Evolutionary conservation across 2,113 vertebrate species (phyloP), one percentile per base, ranked within the genome.

Genomic region (Entelurus aequoreus): DNA sequence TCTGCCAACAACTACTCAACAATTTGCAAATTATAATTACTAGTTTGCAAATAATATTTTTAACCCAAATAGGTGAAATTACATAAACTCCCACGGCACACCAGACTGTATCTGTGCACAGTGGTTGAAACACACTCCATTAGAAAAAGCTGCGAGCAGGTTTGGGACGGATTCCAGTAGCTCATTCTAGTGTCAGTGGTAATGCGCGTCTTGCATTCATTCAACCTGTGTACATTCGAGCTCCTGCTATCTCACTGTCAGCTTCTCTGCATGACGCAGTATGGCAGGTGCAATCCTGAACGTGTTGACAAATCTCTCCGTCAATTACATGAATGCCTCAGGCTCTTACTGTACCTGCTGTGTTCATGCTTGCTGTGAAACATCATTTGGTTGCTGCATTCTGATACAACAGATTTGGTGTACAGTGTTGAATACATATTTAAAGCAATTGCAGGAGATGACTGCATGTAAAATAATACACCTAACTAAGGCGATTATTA

Each of bases 171-270:
- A 63, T 63, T 77, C n/a, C 72, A 75, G 73, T 16, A 49, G 75
- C 76, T 68, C 69, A 79, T 87, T 84, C 81, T 82, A 86, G 50
- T 66, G 8, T 46, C 56, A 78, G 86, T 88, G 90, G 85, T 84
- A 89, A 90, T 89, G 85, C 67, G 63, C 83, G 80, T 82, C 84
- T 83, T 67, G 70, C 69, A 90, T 88, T 77, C 80, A 78, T 75
- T 78, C 61, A n/a, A n/a, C n/a, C n/a, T n/a, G n/a, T n/a, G n/a
- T n/a, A n/a, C n/a, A n/a, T n/a, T n/a, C n/a, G n/a, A n/a, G n/a
- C n/a, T n/a, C n/a, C n/a, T n/a, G n/a, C n/a, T n/a, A n/a, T n/a
- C n/a, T n/a, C n/a, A n/a, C n/a, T n/a, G n/a, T n/a, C n/a, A n/a
- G n/a, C n/a, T n/a, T n/a, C n/a, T n/a, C n/a, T n/a, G n/a, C n/a